Conservation (phyloP, 64 coral and sea anemone genomes). For the Porites australiensis region DNA sequence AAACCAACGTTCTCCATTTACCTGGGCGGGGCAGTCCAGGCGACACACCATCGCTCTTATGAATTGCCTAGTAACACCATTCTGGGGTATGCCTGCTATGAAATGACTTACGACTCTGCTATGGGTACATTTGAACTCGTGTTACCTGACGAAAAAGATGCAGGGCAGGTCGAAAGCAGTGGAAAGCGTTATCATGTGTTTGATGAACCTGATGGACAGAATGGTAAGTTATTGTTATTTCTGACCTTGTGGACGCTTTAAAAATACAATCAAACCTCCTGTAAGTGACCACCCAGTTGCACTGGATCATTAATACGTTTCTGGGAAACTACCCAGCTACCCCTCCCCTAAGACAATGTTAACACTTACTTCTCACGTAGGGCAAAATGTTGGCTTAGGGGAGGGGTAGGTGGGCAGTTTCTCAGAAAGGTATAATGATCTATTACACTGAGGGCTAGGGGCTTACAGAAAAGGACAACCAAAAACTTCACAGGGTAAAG, state of each 20-base stretch:
- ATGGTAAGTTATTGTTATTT: constrained; percentile 26
- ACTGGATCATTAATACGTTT: too few relatives aligned
- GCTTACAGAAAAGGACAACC: too few relatives aligned
- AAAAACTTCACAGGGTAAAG: too few relatives aligned
- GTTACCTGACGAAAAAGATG: constrained; percentile 75
- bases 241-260: not conserved
- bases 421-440: too few relatives aligned
- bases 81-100: constrained; percentile 81
- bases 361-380: too few relatives aligned
- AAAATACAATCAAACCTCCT: too few relatives aligned
- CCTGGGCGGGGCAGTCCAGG: constrained; percentile 55
- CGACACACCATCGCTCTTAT: constrained; percentile 75
- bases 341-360: too few relatives aligned
- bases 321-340: too few relatives aligned
- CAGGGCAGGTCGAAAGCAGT: not conserved
- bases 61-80: constrained; percentile 81
- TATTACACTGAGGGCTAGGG: too few relatives aligned
- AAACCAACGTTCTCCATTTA: constrained; percentile 66
- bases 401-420: too few relatives aligned
- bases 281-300: too few relatives aligned
- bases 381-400: too few relatives aligned
- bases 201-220: constrained; percentile 87
- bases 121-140: constrained; percentile 60
- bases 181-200: not conserved
- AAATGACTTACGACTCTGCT: constrained; percentile 32